Evolutionary conservation across 2,888 invertebrate species (phyloP).

Genomic region (Diabrotica balteata): DNA sequence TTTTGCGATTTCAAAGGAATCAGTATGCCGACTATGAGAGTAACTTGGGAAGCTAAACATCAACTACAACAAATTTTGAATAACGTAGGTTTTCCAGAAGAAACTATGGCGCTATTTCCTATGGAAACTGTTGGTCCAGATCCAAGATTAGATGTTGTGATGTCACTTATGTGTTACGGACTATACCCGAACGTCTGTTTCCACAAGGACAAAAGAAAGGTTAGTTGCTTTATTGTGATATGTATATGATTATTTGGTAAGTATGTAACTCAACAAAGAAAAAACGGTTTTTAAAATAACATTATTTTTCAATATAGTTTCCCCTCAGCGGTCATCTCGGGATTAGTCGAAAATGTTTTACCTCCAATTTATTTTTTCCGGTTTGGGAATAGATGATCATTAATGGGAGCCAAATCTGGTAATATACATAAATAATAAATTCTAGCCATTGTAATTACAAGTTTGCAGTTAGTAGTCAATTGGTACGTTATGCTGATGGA

Average conservation of each 20-base stretch:
- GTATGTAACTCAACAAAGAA: no score
- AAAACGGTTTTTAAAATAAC: neutral
- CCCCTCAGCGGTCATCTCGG: no score
- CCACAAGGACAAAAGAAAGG: conserved; percentile 94
- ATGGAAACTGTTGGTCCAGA: conserved; percentile 82
- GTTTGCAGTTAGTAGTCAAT: no score
- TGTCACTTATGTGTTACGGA: conserved; percentile 87
- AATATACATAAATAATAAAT: no score
- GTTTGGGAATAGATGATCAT: no score
- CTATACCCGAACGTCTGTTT: conserved; percentile 96
- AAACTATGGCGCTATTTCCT: conserved; percentile 76
- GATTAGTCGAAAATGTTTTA: no score
- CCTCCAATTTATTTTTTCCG: no score
- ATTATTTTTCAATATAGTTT: neutral
- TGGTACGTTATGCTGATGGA: no score
- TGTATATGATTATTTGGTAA: neutral
- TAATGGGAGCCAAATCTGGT: no score
- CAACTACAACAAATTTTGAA: conserved; percentile 68
- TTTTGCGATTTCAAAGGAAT: conserved; percentile 93
- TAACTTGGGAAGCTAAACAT: conserved; percentile 89
- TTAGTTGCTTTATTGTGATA: conserved; percentile 45
- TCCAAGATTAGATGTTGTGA: conserved; percentile 80
- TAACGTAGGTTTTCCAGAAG: conserved; percentile 88
- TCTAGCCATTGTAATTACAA: no score
- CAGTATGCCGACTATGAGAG: conserved; percentile 86